These are phyloP conservation scores for Bovichtus variegatus DNA, from an alignment of 2,797 vertebrate genomes.

Conservation along the genomic window DNA sequence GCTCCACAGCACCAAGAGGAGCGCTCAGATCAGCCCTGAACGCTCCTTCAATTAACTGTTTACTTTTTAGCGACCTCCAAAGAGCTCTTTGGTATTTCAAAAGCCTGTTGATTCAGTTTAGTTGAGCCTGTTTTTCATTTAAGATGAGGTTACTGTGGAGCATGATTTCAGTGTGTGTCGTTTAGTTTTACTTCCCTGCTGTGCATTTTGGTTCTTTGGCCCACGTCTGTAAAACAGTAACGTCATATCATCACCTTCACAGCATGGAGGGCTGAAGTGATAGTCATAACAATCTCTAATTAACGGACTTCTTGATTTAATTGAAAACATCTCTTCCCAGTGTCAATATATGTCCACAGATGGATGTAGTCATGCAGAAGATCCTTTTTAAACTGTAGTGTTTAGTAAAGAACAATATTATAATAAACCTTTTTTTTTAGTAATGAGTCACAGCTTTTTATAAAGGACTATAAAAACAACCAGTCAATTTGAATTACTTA, in stretches of 20 bases:
- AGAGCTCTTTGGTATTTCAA: rapidly evolving
- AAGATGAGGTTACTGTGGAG: neutral
- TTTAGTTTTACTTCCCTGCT: neutral
- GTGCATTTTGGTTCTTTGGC: neutral
- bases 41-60: neutral
- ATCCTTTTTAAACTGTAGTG: neutral
- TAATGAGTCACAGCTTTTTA: too few relatives aligned
- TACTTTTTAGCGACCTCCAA: neutral
- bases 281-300: neutral
- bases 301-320: neutral
- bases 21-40: neutral
- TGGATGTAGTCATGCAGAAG: neutral
- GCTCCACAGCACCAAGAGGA: neutral
- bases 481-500: neutral
- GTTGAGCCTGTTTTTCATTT: too few relatives aligned
- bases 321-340: neutral
- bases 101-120: neutral
- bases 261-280: neutral
- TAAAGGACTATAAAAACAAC: neutral
- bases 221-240: neutral
- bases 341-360: neutral
- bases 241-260: neutral
- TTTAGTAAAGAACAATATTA: neutral
- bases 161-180: neutral
- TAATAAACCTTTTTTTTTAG: too few relatives aligned